Conservation (phyloP, 1,140 invertebrate species). For the Pseudomyrmex cubaensis region DNA sequence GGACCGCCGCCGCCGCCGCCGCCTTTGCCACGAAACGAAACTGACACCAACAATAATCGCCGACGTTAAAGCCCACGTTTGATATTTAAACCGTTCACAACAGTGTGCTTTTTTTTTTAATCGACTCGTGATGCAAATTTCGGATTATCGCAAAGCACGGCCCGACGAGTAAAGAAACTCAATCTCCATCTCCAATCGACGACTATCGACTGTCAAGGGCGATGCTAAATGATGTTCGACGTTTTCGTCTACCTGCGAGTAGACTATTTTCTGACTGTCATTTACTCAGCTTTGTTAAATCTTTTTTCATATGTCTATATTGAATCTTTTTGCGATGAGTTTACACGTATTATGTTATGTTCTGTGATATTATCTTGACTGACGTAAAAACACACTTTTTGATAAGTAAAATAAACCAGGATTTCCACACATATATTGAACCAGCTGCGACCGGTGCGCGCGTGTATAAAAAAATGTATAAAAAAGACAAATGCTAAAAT, state of each 20-base stretch:
- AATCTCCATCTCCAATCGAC: neutral
- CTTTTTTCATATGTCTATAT: constrained; percentile 65
- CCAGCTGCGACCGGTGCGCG: too few species aligned
- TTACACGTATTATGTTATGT: constrained; percentile 50
- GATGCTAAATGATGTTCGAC: neutral
- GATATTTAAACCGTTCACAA: neutral
- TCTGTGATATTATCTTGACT: neutral
- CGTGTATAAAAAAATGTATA: too few species aligned
- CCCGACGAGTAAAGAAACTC: neutral
- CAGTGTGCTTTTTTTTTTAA: neutral
- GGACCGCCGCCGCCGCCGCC: constrained; percentile 42
- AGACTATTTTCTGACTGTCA: constrained; percentile 52
- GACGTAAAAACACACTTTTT: neutral
- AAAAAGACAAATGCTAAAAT: too few species aligned
- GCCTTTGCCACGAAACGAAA: constrained; percentile 44
- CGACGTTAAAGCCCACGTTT: neutral
- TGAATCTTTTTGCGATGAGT: constrained; percentile 60
- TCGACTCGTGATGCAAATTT: constrained; percentile 27
- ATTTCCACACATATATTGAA: too few species aligned
- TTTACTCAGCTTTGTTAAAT: constrained; percentile 63
- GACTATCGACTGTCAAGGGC: neutral
- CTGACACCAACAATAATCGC: constrained; percentile 40
- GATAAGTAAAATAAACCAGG: neutral
- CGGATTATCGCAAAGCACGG: neutral
- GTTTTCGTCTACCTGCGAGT: constrained; percentile 5